Base-by-base conservation (phyloP, 2,113 vertebrate species). In the Sylvicapra grimmia region DNA sequence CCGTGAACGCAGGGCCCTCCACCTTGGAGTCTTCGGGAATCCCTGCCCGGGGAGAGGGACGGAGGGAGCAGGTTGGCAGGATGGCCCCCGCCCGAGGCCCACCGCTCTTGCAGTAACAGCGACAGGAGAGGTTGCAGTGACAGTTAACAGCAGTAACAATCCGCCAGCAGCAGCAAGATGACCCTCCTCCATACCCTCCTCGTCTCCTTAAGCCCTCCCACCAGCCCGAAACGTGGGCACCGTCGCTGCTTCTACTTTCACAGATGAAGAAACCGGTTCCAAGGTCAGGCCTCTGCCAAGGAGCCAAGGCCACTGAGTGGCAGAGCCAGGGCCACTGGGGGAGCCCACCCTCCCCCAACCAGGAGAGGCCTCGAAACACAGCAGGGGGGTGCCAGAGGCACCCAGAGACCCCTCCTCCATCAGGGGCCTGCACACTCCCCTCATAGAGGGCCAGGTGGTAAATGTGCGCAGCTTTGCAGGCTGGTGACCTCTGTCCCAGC, bases 1-100 rank as follows among this genome's bases (percentile, higher is more conserved):
- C 99, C 0, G 99, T 99, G 98, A 99, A 99, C 1, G 99, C 99
- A 0, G 99, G 99, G 0, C 99, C 99, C 97, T 99, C 99, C 86
- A 99, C 99, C 4, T 98, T 99, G 97, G 98, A 98, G 40, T 99
- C 99, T 98, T 99, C 99, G 0, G 99, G 98, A 93, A 99, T 99
- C 89, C 99, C 99, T 99, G 98, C n/a, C 21, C n/a, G 25, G 86
- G 89, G 54, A 53, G 5, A 0, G 0, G 89, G 33, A 63, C 0
- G 18, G 56, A 58, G 4, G 63, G 49, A 19, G 54, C 33, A 21
- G 77, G 65, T 86, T 47, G 16, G 72, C 5, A 36, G 8, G 25
- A 18, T 3, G 15, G 75, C 44, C 36, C 4, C 79, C 15, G 8
- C 51, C 88, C 7, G 18, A 1, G 36, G 11, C 33, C 49, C 56